Percentiles rank a stretch among this genome's conserved stretches.
These are phyloP conservation scores for Tiliacea aurago DNA, from an alignment of 2,888 invertebrate species.

Conservation along the genomic window DNA sequence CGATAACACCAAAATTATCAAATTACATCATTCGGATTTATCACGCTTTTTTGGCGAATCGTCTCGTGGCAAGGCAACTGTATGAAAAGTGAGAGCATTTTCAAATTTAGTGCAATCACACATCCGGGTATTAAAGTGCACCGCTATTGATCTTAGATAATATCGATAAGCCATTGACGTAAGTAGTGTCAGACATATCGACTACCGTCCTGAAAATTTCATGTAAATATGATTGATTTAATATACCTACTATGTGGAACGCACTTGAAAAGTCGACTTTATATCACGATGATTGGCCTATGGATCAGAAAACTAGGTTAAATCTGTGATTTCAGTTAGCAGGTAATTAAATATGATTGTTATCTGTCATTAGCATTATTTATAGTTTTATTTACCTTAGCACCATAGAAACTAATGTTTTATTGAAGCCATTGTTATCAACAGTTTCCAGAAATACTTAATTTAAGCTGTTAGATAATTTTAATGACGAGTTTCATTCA, in stretches of 20 bases:
- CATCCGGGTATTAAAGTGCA: conserved; percentile 57
- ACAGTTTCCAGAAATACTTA: conserved; percentile 16
- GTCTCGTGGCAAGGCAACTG: conserved; percentile 46
- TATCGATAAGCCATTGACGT: conserved; percentile 60
- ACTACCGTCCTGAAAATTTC: conserved; percentile 31
- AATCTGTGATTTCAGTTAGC: conserved; percentile 18
- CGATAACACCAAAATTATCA: conserved; percentile 48
- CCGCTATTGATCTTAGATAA: conserved; percentile 45
- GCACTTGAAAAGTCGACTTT: conserved; percentile 19
- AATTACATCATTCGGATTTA: conserved; percentile 56
- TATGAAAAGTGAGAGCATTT: conserved; percentile 45
- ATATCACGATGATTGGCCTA: conserved; percentile 17
- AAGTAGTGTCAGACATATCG: conserved; percentile 53
- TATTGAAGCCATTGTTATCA: conserved; percentile 30
- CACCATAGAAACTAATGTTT: conserved; percentile 11
- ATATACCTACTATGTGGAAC: conserved; percentile 10
- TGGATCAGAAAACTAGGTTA: conserved; percentile 20
- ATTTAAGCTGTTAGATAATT: background rate
- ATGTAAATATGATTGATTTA: conserved; percentile 50
- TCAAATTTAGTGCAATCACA: conserved; percentile 43
- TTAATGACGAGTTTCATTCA: conserved; percentile 2
- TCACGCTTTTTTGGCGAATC: conserved; percentile 43
- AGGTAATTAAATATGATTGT: conserved; percentile 8
- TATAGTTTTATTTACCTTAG: conserved; percentile 21
- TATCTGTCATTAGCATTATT: conserved; percentile 18